Percentiles rank a stretch among this genome's conserved stretches.
Conservation (phyloP, 2,113 vertebrate species). For the Protomyctophum bolini region DNA sequence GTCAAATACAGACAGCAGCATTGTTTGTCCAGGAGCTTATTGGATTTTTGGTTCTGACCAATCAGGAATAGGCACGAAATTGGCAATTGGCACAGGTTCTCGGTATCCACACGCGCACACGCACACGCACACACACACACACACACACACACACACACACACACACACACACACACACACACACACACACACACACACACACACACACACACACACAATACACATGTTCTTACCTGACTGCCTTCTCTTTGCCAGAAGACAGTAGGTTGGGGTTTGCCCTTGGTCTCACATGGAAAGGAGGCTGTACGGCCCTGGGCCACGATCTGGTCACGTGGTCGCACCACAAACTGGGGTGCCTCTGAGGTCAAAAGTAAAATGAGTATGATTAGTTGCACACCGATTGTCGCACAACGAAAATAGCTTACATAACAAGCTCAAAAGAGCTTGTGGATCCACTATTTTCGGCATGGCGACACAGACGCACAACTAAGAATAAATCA, state of each 20-base stretch:
- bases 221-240: slow-evolving; percentile 85
- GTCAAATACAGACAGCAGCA: too few species aligned
- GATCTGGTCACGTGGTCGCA: slow-evolving; percentile 97
- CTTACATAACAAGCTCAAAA: too few species aligned
- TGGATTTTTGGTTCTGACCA: too few species aligned
- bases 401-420: too few species aligned
- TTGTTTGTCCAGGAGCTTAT: too few species aligned
- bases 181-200: slow-evolving; percentile 4
- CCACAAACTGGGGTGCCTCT: slow-evolving; percentile 98
- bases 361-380: slow-evolving; percentile 72
- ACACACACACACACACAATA: too few species aligned
- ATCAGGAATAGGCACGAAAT: too few species aligned
- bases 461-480: slow-evolving; percentile 19
- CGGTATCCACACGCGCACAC: background rate
- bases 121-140: background rate
- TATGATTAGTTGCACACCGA: too few species aligned
- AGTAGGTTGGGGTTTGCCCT: slow-evolving; percentile 96
- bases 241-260: slow-evolving; percentile 99
- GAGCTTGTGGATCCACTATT: too few species aligned
- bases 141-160: background rate
- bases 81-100: too few species aligned
- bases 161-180: slow-evolving; percentile 3
- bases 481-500: slow-evolving; percentile 3
- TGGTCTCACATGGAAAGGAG: slow-evolving; percentile 96
- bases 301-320: slow-evolving; percentile 93